A percentile compares a stretch with the other conserved stretches of the same genome.
These are phyloP conservation scores for Hephaestus fuliginosus DNA, from an alignment of 2,797 vertebrate species.

Conservation along the genomic window DNA sequence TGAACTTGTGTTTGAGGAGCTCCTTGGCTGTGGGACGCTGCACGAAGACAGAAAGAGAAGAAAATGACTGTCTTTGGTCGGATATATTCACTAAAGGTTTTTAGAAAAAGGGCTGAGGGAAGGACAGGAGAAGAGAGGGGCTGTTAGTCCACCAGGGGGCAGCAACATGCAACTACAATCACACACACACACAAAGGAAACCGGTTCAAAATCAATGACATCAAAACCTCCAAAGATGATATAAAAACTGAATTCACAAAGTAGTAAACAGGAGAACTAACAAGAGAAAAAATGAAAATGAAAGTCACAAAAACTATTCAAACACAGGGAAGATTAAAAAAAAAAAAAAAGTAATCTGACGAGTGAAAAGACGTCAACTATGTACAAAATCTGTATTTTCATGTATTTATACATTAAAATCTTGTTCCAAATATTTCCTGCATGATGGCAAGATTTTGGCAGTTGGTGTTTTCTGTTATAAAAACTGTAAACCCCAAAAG, in stretches of 20 bases:
- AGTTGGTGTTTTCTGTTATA: no score
- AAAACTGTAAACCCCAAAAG: not conserved
- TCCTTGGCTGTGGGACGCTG: slow-evolving; percentile 96
- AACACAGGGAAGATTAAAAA: not conserved
- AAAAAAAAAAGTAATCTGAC: not conserved
- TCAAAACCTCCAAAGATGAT: not conserved
- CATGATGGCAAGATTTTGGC: not conserved
- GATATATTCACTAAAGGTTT: not conserved
- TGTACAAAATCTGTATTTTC: not conserved
- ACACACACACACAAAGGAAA: not conserved
- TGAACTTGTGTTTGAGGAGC: slow-evolving; percentile 95
- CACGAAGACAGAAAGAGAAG: not conserved
- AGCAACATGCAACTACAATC: slow-evolving; percentile 1
- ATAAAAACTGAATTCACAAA: not conserved
- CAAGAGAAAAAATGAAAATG: not conserved
- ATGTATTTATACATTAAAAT: not conserved
- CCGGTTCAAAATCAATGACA: not conserved
- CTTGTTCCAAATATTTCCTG: not conserved
- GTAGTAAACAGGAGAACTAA: not conserved
- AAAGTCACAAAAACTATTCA: not conserved
- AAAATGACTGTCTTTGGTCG: no score
- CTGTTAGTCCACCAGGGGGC: slow-evolving; percentile 57
- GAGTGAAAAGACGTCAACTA: not conserved
- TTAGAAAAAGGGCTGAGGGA: no score
- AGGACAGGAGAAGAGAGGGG: no score